These are phyloP conservation scores for Margarornis squamiger DNA, from an alignment of 2,797 vertebrate genomes.

Conservation along the genomic window DNA sequence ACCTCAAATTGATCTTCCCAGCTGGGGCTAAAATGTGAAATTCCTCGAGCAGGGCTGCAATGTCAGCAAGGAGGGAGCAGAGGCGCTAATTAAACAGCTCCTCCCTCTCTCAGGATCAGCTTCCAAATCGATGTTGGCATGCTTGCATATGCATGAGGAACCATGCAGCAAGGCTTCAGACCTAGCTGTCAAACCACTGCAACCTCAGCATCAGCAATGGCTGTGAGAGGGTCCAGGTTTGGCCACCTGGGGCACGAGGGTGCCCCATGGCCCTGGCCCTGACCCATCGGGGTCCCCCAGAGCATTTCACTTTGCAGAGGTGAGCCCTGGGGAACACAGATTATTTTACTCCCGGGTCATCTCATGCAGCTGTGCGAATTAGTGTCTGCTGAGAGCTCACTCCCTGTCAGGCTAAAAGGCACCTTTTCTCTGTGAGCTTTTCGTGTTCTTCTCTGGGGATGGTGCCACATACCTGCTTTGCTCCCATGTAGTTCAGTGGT, in stretches of 20 bases:
- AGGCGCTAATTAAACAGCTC: conserved; percentile 6
- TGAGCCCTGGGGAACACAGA: neutral
- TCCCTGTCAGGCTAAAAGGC: neutral
- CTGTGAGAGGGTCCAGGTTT: neutral
- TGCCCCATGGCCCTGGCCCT: accelerated
- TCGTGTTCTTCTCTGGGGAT: neutral
- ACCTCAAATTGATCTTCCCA: neutral
- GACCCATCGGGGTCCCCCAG: accelerated
- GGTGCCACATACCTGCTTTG: accelerated
- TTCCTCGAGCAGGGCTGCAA: neutral
- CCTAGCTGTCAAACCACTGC: neutral
- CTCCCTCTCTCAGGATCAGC: neutral
- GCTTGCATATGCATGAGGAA: neutral
- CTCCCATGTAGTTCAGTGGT: accelerated
- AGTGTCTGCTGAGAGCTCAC: neutral
- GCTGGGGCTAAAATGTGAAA: neutral
- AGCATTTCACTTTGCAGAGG: neutral
- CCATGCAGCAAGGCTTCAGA: neutral
- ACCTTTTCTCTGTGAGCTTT: neutral
- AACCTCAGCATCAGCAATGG: neutral
- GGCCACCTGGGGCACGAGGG: accelerated
- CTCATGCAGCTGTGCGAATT: neutral
- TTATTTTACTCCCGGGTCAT: neutral
- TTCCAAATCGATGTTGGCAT: neutral
- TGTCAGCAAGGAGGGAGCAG: neutral